Percentiles rank a stretch among this genome's conserved stretches.
Evolutionary conservation across 2,888 invertebrate species (phyloP).

Genomic region (Mellilla xanthometata): DNA sequence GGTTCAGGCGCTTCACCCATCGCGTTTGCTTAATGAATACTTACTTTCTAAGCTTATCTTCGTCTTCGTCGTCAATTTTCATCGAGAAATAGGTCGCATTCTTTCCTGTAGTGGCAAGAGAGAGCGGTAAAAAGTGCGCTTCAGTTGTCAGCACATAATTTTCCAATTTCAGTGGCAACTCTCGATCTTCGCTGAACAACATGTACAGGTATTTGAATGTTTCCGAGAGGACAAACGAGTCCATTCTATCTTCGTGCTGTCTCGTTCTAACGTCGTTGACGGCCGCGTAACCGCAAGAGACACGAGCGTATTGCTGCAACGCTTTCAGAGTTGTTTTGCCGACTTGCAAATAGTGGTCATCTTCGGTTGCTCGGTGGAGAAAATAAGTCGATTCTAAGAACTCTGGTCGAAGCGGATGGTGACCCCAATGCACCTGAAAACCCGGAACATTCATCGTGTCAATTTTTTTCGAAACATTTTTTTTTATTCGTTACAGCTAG

Average conservation of each 20-base stretch:
- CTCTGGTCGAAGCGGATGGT: slow-evolving; percentile 97
- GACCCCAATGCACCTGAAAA: slow-evolving; percentile 97
- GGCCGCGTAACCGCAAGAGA: slow-evolving; percentile 98
- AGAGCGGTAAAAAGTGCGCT: slow-evolving; percentile 96
- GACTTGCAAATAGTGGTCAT: slow-evolving; percentile 96
- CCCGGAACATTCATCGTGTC: no score
- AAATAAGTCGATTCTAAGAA: slow-evolving; percentile 99
- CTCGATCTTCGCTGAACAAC: slow-evolving; percentile 93
- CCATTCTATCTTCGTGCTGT: slow-evolving; percentile 97
- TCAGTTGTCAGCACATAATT: slow-evolving; percentile 96
- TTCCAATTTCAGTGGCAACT: slow-evolving; percentile 91
- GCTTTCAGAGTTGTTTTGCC: slow-evolving; percentile 94
- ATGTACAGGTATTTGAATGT: slow-evolving; percentile 98
- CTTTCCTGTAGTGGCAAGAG: slow-evolving; percentile 86
- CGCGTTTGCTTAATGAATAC: slow-evolving; percentile 18
- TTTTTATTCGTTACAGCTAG: no score
- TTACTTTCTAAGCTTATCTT: slow-evolving; percentile 69
- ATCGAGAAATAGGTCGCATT: slow-evolving; percentile 70
- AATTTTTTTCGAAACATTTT: no score
- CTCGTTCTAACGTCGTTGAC: slow-evolving; percentile 97
- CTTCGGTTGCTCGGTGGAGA: slow-evolving; percentile 96
- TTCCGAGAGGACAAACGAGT: slow-evolving; percentile 98
- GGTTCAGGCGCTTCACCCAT: no score
- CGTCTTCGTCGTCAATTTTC: slow-evolving; percentile 73
- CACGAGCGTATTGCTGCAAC: slow-evolving; percentile 94